Base-by-base conservation (phyloP, 2,888 invertebrate genomes). In the Autographa pulchrina region DNA sequence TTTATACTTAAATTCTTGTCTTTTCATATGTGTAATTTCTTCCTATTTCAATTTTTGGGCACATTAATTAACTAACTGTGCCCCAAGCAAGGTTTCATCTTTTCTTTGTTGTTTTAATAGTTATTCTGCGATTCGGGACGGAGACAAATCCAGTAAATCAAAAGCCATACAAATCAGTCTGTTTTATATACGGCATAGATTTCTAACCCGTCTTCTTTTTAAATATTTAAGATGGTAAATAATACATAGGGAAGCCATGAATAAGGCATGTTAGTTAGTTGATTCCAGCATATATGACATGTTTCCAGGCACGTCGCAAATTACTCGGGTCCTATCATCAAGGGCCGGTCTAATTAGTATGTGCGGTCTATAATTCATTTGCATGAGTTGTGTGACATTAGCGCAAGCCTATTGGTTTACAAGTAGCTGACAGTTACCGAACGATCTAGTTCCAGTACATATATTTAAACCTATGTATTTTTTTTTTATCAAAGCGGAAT, bases 261-360 rank as follows among this genome's bases (percentile, higher is more conserved):
- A 65, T 60, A 65, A 76, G 69, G 62, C 72, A 64, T 68, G 48
- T 58, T 67, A 66, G 73, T 69, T 76, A 66, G 75, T 71, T 78
- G 78, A 48, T 7, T 61, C 65, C 41, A 31, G 88, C 63, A 62
- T 72, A 83, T 81, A 83, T 74, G 81, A 80, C 75, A 77, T 74
- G 84, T 81, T 75, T 72, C 78, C 64, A 74, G 75, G 71, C 81
- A 79, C 81, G 85, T 81, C 85, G 78, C 78, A 76, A 87, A 86
- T 91, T 89, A 91, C 86, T 88, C 72, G 82, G 83, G 83, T 78
- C 84, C 85, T 85, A 88, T 90, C 85, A 85, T 75, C 78, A 68
- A 78, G 80, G 83, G 62, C 75, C 41, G 65, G 62, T 70, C 75
- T 88, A 87, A 91, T 92, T 89, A 89, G 80, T 80, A 80, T 68